These are phyloP conservation scores for Tauraco hartlaubi DNA, from an alignment of 2,797 vertebrate species.

Conservation along the genomic window DNA sequence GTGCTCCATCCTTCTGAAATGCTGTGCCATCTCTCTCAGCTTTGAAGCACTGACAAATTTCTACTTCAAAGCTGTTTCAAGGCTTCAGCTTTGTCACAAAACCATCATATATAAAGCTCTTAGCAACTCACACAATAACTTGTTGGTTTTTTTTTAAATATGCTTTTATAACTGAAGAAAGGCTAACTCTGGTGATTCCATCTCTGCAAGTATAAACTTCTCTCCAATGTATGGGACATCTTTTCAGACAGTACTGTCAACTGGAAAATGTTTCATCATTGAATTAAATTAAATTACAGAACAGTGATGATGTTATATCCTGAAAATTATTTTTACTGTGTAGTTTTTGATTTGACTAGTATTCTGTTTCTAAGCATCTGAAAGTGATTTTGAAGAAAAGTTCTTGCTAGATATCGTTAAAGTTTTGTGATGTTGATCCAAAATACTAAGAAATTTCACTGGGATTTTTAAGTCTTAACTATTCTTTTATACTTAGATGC, in stretches of 20 bases:
- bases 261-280: neutral
- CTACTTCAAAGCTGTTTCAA: constrained; percentile 37
- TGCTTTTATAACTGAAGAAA: neutral
- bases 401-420: neutral
- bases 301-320: neutral
- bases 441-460: neutral
- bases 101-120: neutral
- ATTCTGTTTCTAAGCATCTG: neutral
- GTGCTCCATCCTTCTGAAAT: neutral
- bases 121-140: neutral
- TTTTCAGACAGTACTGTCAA: neutral
- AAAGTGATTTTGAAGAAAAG: neutral
- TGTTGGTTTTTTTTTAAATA: neutral
- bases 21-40: neutral
- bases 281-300: neutral
- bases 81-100: constrained; percentile 37
- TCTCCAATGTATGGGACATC: neutral
- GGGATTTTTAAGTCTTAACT: neutral
- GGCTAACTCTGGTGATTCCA: neutral
- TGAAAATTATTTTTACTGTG: neutral
- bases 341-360: neutral
- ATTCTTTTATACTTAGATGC: neutral
- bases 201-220: neutral
- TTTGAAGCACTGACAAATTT: constrained; percentile 51
- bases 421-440: neutral